Evolutionary conservation across 2,797 vertebrate species (phyloP).

Genomic region (Pelochelys cantorii): DNA sequence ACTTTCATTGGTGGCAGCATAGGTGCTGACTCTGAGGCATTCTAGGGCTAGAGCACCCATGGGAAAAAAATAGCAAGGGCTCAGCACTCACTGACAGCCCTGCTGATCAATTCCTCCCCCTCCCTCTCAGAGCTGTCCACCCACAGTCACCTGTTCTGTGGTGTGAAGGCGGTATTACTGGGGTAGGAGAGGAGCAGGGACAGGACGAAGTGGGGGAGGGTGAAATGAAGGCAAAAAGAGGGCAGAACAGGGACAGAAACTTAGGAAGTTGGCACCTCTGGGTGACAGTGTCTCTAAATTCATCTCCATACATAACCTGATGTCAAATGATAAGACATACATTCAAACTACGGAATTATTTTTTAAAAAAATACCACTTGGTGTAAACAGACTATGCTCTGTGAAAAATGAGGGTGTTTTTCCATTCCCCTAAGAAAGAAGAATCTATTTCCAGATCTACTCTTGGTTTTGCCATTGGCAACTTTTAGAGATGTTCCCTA

Average conservation of each 20-base stretch:
- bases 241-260: no score
- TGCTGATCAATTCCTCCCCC: no score
- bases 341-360: background rate
- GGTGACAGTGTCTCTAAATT: background rate
- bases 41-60: no score
- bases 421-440: background rate
- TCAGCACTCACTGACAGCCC: no score
- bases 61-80: no score
- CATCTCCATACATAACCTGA: background rate
- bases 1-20: background rate
- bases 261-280: fast-evolving
- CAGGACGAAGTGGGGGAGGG: no score
- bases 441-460: constrained; percentile 26
- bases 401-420: constrained; percentile 5
- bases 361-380: background rate
- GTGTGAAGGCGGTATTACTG: no score
- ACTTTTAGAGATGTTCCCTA: constrained; percentile 46
- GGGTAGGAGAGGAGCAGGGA: no score
- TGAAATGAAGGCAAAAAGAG: no score
- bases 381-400: background rate
- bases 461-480: constrained; percentile 50
- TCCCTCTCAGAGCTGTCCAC: no score
- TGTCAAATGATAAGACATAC: background rate
- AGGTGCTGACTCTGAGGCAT: no score
- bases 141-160: no score